Evolutionary conservation across 1,140 invertebrate species (phyloP).

Genomic region (Helicorthomorpha holstii): DNA sequence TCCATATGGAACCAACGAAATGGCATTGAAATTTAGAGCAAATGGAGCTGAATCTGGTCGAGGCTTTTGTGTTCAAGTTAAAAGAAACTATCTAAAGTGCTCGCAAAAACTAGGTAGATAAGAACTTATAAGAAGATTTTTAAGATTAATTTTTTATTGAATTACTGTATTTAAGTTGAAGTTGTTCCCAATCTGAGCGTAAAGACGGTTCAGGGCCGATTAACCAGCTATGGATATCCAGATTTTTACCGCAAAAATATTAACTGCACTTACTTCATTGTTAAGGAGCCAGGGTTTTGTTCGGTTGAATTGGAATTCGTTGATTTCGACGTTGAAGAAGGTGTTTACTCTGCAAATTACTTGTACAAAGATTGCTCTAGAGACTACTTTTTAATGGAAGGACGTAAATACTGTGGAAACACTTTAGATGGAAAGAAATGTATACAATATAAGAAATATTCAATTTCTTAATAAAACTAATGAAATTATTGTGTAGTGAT

Average conservation of each 20-base stretch:
- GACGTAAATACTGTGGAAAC: not conserved
- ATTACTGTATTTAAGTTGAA: not conserved
- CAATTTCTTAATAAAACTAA: not conserved
- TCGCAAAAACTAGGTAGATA: not conserved
- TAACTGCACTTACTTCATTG: not conserved
- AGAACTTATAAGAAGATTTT: not conserved
- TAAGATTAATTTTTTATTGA: not conserved
- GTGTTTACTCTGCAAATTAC: not conserved
- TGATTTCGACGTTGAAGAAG: not conserved
- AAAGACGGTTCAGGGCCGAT: not conserved
- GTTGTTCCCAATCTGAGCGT: not conserved
- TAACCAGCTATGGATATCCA: conserved; percentile 6
- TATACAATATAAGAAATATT: not conserved
- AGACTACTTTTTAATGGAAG: not conserved
- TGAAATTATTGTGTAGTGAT: not conserved
- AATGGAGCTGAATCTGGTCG: conserved; percentile 8
- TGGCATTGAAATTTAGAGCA: conserved; percentile 12
- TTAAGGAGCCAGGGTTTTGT: conserved; percentile 1
- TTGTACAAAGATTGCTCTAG: no score
- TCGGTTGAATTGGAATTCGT: not conserved
- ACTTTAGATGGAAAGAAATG: not conserved
- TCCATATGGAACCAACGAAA: conserved; percentile 7
- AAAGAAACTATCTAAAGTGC: not conserved
- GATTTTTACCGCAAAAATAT: not conserved
- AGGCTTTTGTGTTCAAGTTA: conserved; percentile 15